Conservation (phyloP, 2,888 invertebrate genomes). For the Herminia tarsipennalis region DNA sequence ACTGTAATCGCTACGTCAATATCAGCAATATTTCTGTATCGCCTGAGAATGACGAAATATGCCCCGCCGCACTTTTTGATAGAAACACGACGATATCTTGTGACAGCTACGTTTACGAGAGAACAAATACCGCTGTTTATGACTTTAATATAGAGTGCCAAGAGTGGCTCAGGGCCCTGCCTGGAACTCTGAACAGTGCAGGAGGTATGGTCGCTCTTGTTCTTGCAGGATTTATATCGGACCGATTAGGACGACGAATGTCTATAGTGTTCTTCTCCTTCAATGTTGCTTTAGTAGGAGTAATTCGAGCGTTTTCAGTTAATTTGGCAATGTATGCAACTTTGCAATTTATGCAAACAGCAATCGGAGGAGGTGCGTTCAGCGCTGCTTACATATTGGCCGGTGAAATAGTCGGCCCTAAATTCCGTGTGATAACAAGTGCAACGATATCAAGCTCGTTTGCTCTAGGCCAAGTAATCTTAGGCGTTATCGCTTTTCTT, state of each 20-base stretch:
- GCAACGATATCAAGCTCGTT: constrained; percentile 89
- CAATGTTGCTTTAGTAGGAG: constrained; percentile 68
- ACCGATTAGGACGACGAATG: constrained; percentile 78
- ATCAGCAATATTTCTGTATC: constrained; percentile 38
- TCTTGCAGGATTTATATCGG: constrained; percentile 89
- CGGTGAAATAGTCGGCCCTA: constrained; percentile 91
- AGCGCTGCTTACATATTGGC: constrained; percentile 84
- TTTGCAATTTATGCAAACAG: constrained; percentile 71
- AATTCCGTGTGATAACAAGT: constrained; percentile 89
- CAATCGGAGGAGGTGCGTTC: constrained; percentile 74
- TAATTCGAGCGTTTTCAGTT: constrained; percentile 72
- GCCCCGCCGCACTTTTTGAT: constrained; percentile 65
- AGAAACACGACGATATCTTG: constrained; percentile 58
- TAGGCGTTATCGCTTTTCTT: constrained; percentile 88
- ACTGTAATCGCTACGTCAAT: constrained; percentile 65
- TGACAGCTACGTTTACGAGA: constrained; percentile 67
- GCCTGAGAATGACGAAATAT: constrained; percentile 43
- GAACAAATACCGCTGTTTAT: constrained; percentile 72
- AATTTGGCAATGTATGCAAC: constrained; percentile 74
- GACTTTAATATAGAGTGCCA: constrained; percentile 78
- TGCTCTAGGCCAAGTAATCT: constrained; percentile 89
- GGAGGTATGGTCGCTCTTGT: constrained; percentile 89
- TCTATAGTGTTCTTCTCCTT: constrained; percentile 75
- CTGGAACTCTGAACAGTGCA: constrained; percentile 90
- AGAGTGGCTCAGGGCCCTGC: constrained; percentile 89